Conservation (phyloP, 1,140 invertebrate species). For the Platyscapa corneri region DNA sequence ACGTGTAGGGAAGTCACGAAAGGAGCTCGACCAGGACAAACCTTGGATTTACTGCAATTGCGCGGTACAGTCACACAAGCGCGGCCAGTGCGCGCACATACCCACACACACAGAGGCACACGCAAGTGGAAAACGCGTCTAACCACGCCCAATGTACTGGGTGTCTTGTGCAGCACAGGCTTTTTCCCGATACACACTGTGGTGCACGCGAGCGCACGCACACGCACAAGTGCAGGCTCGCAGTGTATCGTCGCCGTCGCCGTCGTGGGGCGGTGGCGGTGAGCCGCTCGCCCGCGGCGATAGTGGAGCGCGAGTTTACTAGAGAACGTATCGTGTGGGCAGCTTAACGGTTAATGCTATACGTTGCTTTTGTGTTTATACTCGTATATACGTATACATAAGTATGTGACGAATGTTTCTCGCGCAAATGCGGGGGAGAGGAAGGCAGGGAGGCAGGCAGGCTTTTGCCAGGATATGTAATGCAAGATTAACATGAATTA, state of each 20-base stretch:
- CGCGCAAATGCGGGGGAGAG: neutral
- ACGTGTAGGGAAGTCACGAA: slow-evolving; percentile 39
- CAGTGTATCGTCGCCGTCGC: neutral
- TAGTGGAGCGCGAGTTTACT: slow-evolving; percentile 23
- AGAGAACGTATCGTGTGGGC: slow-evolving; percentile 37
- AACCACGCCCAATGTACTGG: slow-evolving; percentile 47
- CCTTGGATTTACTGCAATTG: slow-evolving; percentile 54
- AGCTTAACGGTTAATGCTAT: slow-evolving; percentile 46
- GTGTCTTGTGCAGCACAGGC: slow-evolving; percentile 6
- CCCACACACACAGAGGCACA: neutral
- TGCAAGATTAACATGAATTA: slow-evolving; percentile 45
- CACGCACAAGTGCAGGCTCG: slow-evolving; percentile 3
- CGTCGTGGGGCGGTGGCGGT: neutral
- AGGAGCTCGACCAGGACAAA: slow-evolving; percentile 45
- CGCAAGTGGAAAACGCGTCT: neutral
- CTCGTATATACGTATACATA: no score
- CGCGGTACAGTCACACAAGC: slow-evolving; percentile 21
- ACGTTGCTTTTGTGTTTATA: neutral
- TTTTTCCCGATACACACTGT: neutral
- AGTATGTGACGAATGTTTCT: neutral
- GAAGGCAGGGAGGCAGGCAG: neutral
- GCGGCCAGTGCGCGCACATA: neutral
- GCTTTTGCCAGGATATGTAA: neutral
- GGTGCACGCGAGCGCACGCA: neutral
- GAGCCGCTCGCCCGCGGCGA: slow-evolving; percentile 33